Conservation (phyloP, 2,888 invertebrate species). For the Embidobia sp. region DNA sequence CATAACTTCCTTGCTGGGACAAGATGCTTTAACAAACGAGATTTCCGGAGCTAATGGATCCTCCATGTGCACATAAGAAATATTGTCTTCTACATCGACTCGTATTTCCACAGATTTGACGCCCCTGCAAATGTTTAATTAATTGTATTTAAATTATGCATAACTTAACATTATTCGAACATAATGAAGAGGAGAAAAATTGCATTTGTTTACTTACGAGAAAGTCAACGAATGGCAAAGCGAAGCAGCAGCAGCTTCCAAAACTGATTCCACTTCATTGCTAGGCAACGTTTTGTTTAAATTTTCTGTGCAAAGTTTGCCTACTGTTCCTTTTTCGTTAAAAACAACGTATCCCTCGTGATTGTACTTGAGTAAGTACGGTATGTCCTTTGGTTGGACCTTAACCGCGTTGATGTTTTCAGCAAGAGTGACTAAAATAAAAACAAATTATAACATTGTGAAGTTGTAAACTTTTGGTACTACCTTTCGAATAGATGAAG, state of each 20-base stretch:
- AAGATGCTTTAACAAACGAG: slow-evolving; percentile 89
- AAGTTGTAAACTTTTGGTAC: too few species aligned
- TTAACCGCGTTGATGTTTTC: slow-evolving; percentile 86
- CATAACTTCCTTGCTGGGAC: slow-evolving; percentile 89
- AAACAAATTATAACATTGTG: background rate
- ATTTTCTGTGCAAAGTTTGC: slow-evolving; percentile 91
- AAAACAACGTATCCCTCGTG: slow-evolving; percentile 92
- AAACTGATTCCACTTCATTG: slow-evolving; percentile 82
- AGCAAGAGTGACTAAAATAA: slow-evolving; percentile 87
- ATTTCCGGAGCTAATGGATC: slow-evolving; percentile 92
- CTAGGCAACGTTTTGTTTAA: slow-evolving; percentile 85
- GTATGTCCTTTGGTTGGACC: slow-evolving; percentile 85
- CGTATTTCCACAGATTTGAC: slow-evolving; percentile 87
- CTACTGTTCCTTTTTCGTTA: slow-evolving; percentile 90
- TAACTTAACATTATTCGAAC: too few species aligned
- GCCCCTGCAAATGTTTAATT: slow-evolving; percentile 84
- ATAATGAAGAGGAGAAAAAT: too few species aligned
- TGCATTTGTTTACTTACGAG: too few species aligned
- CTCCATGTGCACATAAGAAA: slow-evolving; percentile 90
- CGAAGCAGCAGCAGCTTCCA: slow-evolving; percentile 89
- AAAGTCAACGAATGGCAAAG: slow-evolving; percentile 90
- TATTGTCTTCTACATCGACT: slow-evolving; percentile 84
- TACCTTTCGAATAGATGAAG: background rate
- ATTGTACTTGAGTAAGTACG: slow-evolving; percentile 87
- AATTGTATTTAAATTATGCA: too few species aligned